phyloP scores from a whole-genome alignment of 2,797 vertebrate species.

The Sebastes oblongus region DNA sequence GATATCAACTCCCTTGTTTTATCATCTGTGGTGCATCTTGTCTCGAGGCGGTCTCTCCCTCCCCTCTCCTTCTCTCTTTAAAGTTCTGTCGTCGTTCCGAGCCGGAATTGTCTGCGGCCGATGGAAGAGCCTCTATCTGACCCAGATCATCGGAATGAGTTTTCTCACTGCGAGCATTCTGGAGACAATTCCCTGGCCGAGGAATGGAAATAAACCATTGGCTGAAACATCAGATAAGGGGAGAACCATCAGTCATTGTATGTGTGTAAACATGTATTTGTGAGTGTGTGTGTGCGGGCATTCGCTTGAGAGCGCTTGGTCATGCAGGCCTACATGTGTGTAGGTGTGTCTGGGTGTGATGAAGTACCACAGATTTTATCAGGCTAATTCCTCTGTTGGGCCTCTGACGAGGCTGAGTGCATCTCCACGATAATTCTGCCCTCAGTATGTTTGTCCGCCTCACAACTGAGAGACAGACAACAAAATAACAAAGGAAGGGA shows the following conservation, averaged over 20 bases:
- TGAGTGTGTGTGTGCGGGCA: slow-evolving; percentile 9
- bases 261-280: slow-evolving; percentile 57
- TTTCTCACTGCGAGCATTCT: slow-evolving; percentile 67
- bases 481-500: neutral
- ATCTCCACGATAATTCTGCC: slow-evolving; percentile 65
- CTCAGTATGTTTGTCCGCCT: slow-evolving; percentile 46
- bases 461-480: slow-evolving; percentile 26
- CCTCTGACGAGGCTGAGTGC: slow-evolving; percentile 52
- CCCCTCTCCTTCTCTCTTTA: slow-evolving; percentile 27
- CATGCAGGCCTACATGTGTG: slow-evolving; percentile 40
- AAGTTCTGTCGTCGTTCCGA: slow-evolving; percentile 44
- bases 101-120: slow-evolving; percentile 51
- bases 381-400: slow-evolving; percentile 58
- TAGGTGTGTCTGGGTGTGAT: slow-evolving; percentile 53
- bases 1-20: slow-evolving; percentile 58
- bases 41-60: slow-evolving; percentile 25
- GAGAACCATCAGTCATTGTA: slow-evolving; percentile 74
- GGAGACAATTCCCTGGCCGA: slow-evolving; percentile 65
- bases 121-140: slow-evolving; percentile 69
- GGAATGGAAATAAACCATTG: slow-evolving; percentile 69
- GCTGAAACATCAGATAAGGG: slow-evolving; percentile 75
- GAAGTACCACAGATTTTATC: slow-evolving; percentile 63
- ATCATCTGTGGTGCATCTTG: slow-evolving; percentile 50
- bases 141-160: slow-evolving; percentile 74
- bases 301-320: slow-evolving; percentile 7